Evolutionary conservation across 2,797 vertebrate species (phyloP).

Genomic region (Sebastes matsubarae): DNA sequence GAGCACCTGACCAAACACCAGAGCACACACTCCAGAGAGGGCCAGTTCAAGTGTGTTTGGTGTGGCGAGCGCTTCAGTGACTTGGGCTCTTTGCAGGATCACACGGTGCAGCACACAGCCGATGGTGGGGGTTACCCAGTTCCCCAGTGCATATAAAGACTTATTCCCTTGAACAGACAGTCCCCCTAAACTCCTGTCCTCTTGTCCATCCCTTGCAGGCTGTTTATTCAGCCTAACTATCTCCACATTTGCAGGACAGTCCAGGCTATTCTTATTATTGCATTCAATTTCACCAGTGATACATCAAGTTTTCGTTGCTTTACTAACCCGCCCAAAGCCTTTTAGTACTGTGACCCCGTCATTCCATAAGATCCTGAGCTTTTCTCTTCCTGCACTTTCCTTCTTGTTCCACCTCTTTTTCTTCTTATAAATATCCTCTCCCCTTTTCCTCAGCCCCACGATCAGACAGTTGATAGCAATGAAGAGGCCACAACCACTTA

Average conservation of each 20-base stretch:
- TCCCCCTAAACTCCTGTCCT: neutral
- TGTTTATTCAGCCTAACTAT: conserved; percentile 10
- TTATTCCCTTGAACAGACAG: conserved; percentile 1
- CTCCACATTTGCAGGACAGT: conserved; percentile 16
- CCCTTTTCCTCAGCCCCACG: neutral
- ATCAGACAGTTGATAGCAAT: neutral
- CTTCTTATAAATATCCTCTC: neutral
- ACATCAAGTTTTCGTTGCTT: conserved; percentile 17
- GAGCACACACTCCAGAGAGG: conserved; percentile 93
- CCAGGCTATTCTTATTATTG: neutral
- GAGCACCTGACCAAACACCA: conserved; percentile 98
- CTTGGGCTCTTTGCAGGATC: conserved; percentile 94
- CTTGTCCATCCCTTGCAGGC: conserved; percentile 3
- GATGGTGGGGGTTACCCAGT: conserved; percentile 91
- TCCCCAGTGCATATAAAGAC: conserved; percentile 87
- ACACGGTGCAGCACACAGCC: conserved; percentile 94
- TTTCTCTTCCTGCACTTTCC: neutral
- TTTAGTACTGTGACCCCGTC: neutral
- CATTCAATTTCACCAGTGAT: conserved; percentile 12
- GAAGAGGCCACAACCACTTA: neutral
- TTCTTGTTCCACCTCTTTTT: neutral
- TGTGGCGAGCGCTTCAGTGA: conserved; percentile 96
- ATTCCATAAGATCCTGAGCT: conserved; percentile 2
- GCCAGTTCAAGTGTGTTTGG: conserved; percentile 98
- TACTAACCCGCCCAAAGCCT: neutral